Base-by-base conservation (phyloP, 2,113 vertebrate species). In the Aphelocoma coerulescens region DNA sequence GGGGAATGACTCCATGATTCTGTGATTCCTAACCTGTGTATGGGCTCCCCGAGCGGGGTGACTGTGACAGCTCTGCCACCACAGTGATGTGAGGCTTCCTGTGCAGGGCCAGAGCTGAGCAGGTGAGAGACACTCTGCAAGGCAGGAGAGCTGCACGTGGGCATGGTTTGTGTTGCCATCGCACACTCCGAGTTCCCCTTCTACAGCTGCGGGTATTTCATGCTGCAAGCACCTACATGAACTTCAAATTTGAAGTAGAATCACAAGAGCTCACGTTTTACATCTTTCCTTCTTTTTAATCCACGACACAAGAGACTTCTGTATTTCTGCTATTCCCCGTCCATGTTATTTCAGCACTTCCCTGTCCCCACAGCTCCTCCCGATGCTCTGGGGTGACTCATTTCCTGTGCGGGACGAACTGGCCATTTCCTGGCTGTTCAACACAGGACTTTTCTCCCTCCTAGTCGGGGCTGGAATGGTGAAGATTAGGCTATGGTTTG, bases 361-460 rank as follows among this genome's bases (percentile, higher is more conserved):
- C 96, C 95, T 61, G 55, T 67, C 63, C 61, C 51, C 1, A 7
- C 23, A 27, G 62, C 79, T 96, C 93, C 88, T 91, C 59, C 39
- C 16, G 63, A 81, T 87, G 87, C 89, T 35, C 92, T 41, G 2
- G 55, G 94, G 57, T 97, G 95, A 97, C 93, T 96, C 96, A 97
- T 97, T 97, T 97, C 97, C 97, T 96, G 93, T 78, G 69, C 20
- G 3, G 92, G 85, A 94, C 35, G 37, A 87, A 89, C 68, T 61
- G 71, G 95, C 93, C 94, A 65, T 96, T 97, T 97, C 97, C 96
- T 96, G 95, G 27, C 88, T 74, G 10, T 63, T 86, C 48, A 69
- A 41, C 59, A 15, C 41, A 12, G 82, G n/a, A 49, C 33, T 69
- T 46, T 51, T 78, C 41, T 11, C 32, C 7, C 51, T 87, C 27